Conservation (phyloP, 2,113 vertebrate genomes). For the Macaca mulatta region DNA sequence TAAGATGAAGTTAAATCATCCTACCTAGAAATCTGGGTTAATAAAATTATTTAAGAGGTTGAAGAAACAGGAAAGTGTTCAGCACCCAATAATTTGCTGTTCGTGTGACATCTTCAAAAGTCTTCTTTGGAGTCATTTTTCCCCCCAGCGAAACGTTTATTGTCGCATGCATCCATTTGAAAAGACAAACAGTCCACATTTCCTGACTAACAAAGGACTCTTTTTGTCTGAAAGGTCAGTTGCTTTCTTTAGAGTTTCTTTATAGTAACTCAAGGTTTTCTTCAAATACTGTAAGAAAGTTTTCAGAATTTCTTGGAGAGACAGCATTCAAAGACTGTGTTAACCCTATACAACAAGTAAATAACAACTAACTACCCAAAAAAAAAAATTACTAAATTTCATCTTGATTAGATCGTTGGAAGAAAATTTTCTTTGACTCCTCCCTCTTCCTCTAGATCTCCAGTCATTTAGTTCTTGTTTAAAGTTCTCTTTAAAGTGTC, state of each 20-base stretch:
- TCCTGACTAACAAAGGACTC: slow-evolving; percentile 57
- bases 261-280: slow-evolving; percentile 20
- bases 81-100: neutral
- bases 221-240: slow-evolving; percentile 41
- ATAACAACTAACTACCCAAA: neutral
- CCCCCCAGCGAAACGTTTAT: slow-evolving; percentile 48
- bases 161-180: slow-evolving; percentile 20
- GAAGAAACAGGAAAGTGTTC: neutral
- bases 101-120: neutral
- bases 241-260: slow-evolving; percentile 31
- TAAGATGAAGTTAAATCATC: neutral
- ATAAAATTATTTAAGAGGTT: neutral
- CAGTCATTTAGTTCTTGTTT: neutral
- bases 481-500: neutral
- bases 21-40: neutral
- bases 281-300: slow-evolving; percentile 37
- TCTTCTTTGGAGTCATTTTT: slow-evolving; percentile 32
- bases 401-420: neutral
- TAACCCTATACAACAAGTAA: slow-evolving; percentile 25
- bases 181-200: slow-evolving; percentile 43
- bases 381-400: slow-evolving; percentile 18
- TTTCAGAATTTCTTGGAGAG: slow-evolving; percentile 45
- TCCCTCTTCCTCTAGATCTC: neutral
- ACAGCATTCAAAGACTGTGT: neutral
- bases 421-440: neutral